Percentiles rank a stretch among this genome's conserved stretches.
Conservation (phyloP, 2,113 vertebrate species). For the Sula dactylatra region DNA sequence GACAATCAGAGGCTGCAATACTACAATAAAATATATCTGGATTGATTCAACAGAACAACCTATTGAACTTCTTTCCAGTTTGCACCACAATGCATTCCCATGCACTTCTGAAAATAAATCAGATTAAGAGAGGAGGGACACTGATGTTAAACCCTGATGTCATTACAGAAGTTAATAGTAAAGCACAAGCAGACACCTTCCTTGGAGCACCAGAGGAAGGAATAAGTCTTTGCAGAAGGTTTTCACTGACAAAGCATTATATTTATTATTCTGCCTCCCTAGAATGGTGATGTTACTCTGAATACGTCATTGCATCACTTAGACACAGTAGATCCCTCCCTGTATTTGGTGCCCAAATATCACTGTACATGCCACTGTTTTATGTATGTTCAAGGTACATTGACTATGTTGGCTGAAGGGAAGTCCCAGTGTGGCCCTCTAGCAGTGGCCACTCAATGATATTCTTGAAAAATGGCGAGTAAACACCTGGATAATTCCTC, state of each 20-base stretch:
- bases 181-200: background rate
- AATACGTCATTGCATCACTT: background rate
- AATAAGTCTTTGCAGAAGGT: background rate
- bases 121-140: background rate
- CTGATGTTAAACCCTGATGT: background rate
- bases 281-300: background rate
- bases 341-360: background rate
- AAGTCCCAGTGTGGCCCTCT: background rate
- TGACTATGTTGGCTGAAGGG: background rate
- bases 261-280: background rate
- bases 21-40: background rate
- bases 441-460: background rate
- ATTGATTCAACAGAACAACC: background rate
- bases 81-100: background rate
- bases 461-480: background rate
- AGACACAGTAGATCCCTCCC: background rate
- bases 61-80: background rate
- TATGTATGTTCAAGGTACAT: background rate
- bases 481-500: background rate
- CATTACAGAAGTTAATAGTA: background rate
- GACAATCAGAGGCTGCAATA: background rate
- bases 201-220: background rate
- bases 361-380: background rate
- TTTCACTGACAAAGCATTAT: background rate
- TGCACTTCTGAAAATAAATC: background rate